A percentile compares a stretch with the other conserved stretches of the same genome.
These are phyloP conservation scores for Ichneumoninae sp. DNA, from an alignment of 2,888 invertebrate species.

Conservation along the genomic window DNA sequence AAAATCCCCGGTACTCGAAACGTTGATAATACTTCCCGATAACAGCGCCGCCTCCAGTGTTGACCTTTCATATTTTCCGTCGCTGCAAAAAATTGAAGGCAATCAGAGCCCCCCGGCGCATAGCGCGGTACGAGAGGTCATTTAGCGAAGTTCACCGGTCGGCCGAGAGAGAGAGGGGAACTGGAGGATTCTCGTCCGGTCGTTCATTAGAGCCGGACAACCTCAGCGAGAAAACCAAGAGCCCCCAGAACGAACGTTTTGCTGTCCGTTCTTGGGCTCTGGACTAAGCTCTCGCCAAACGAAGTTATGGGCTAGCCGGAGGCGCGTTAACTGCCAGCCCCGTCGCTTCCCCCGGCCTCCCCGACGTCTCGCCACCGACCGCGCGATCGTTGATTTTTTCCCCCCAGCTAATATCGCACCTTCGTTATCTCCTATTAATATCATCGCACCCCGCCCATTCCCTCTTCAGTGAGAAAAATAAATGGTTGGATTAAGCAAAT, in stretches of 20 bases:
- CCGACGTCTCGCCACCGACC: slow-evolving; percentile 34
- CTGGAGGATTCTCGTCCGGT: slow-evolving; percentile 57
- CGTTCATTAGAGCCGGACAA: slow-evolving; percentile 67
- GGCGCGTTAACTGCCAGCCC: slow-evolving; percentile 67
- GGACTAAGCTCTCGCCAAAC: slow-evolving; percentile 69
- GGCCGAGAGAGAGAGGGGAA: slow-evolving; percentile 18
- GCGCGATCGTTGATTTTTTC: slow-evolving; percentile 49
- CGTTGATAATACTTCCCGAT: no score
- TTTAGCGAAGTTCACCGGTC: slow-evolving; percentile 46
- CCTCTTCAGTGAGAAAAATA: not conserved
- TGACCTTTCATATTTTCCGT: not conserved
- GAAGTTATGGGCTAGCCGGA: slow-evolving; percentile 69
- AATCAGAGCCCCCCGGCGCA: slow-evolving; percentile 48
- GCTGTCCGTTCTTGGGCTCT: slow-evolving; percentile 65
- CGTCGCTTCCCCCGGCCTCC: slow-evolving; percentile 40
- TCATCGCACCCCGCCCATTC: slow-evolving; percentile 29
- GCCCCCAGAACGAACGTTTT: slow-evolving; percentile 61
- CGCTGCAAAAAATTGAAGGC: slow-evolving; percentile 25
- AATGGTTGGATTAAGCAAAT: no score
- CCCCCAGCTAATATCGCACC: slow-evolving; percentile 46
- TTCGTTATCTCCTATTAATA: slow-evolving; percentile 62
- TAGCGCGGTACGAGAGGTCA: slow-evolving; percentile 42
- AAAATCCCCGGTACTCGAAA: no score
- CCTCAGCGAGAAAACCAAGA: slow-evolving; percentile 51
- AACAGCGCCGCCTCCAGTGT: not conserved